A percentile compares a stretch with the other conserved stretches of the same genome.
phyloP scores from a whole-genome alignment of 2,113 vertebrate species.

The Trichechus manatus region DNA sequence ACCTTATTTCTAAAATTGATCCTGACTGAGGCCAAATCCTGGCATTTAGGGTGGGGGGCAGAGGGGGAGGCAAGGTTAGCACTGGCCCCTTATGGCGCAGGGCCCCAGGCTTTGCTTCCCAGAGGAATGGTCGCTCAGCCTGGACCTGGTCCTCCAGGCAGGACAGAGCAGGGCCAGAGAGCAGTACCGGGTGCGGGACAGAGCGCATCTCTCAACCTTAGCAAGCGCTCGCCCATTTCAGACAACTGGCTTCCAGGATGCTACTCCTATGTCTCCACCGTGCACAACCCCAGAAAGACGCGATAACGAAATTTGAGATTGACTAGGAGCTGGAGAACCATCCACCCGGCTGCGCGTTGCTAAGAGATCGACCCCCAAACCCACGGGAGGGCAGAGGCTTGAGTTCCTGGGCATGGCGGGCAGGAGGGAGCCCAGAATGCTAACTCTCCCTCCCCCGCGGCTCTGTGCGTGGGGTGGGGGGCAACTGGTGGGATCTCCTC shows the following conservation, averaged over 20 bases:
- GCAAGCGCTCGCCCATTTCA: neutral
- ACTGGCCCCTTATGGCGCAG: neutral
- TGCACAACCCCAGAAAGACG: neutral
- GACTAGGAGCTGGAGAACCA: neutral
- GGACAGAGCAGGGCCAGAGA: neutral
- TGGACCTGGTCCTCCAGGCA: neutral
- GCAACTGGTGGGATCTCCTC: too few species aligned
- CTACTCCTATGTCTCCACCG: neutral
- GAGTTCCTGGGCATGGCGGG: neutral
- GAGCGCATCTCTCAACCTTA: neutral
- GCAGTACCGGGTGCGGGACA: accelerated
- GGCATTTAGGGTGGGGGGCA: neutral
- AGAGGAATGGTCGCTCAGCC: neutral
- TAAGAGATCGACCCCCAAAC: neutral
- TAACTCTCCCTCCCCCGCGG: accelerated
- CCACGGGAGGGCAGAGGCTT: neutral
- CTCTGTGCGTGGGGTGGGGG: neutral
- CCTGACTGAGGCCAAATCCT: neutral
- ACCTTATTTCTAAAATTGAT: neutral
- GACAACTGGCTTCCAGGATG: neutral
- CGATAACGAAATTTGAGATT: slow-evolving; percentile 23
- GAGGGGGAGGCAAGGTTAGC: too few species aligned
- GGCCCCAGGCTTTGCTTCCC: neutral
- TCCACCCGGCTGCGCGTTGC: neutral
- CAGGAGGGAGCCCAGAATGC: neutral